A percentile compares a stretch with the other conserved stretches of the same genome.
Conservation (phyloP, 1,140 invertebrate species). For the Hyles vespertilio region DNA sequence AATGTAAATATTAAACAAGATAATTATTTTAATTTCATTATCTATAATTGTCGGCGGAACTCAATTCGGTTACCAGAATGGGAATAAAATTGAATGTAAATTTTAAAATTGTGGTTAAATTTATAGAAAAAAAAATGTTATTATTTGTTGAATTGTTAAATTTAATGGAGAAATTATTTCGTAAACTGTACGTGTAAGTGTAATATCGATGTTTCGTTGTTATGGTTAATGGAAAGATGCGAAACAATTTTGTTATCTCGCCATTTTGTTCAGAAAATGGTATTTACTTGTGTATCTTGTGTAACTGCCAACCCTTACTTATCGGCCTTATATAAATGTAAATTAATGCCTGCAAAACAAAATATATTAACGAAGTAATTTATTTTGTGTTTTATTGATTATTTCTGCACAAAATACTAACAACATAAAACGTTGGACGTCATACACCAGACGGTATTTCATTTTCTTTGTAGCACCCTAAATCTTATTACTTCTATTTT, state of each 20-base stretch:
- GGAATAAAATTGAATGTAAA: slow-evolving; percentile 25
- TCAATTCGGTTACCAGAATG: too few relatives aligned
- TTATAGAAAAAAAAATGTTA: slow-evolving; percentile 29
- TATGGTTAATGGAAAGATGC: slow-evolving; percentile 14
- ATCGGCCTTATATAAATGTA: slow-evolving; percentile 42
- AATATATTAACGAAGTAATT: slow-evolving; percentile 42
- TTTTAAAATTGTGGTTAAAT: slow-evolving; percentile 22
- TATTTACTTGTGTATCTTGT: slow-evolving; percentile 14
- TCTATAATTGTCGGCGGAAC: too few relatives aligned
- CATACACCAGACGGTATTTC: too few relatives aligned
- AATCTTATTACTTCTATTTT: too few relatives aligned
- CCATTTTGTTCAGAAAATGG: slow-evolving; percentile 11
- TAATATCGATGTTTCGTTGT: slow-evolving; percentile 15
- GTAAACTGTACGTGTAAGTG: slow-evolving; percentile 26
- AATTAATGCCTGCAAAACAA: slow-evolving; percentile 44
- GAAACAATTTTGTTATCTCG: slow-evolving; percentile 6
- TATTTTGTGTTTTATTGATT: slow-evolving; percentile 11
- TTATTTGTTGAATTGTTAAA: slow-evolving; percentile 39
- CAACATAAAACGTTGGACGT: too few relatives aligned
- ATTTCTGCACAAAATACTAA: too few relatives aligned
- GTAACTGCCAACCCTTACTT: slow-evolving; percentile 25
- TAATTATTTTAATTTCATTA: too few relatives aligned
- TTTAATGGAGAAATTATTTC: slow-evolving; percentile 36
- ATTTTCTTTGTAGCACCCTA: too few relatives aligned
- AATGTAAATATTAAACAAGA: too few relatives aligned